These are phyloP conservation scores for Pachyuromys duprasi DNA, from an alignment of 2,797 vertebrate genomes.

Conservation along the genomic window DNA sequence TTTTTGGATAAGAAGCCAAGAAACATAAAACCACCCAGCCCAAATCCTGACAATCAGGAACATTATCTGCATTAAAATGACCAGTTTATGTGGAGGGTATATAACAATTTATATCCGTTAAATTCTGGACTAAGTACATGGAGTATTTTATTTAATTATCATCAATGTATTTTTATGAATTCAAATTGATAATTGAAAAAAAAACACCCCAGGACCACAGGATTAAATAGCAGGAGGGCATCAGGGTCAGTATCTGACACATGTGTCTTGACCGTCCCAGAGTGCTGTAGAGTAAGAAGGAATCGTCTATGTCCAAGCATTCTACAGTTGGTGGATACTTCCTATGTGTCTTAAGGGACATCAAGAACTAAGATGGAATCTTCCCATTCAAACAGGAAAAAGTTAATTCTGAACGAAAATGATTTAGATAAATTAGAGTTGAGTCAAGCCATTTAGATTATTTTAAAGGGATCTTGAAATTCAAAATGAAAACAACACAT, in stretches of 20 bases:
- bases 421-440: not conserved
- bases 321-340: not conserved
- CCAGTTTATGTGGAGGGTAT: fast-evolving
- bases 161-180: slow-evolving; percentile 27
- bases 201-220: not conserved
- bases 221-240: not conserved
- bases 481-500: not conserved
- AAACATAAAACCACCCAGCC: not conserved
- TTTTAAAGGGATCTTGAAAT: not conserved
- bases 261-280: not conserved
- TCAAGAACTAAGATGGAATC: not conserved
- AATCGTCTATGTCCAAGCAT: not conserved
- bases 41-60: not conserved
- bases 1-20: not conserved
- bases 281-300: not conserved
- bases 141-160: slow-evolving; percentile 13
- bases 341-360: not conserved
- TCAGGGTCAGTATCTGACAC: not conserved
- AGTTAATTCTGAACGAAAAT: not conserved
- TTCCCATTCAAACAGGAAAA: not conserved
- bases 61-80: not conserved
- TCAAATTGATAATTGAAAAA: not conserved
- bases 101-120: not conserved
- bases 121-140: not conserved
- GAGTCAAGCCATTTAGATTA: not conserved